A percentile compares a stretch with the other conserved stretches of the same genome.
These are phyloP conservation scores for Suncus etruscus DNA, from an alignment of 2,113 vertebrate genomes.

Conservation along the genomic window DNA sequence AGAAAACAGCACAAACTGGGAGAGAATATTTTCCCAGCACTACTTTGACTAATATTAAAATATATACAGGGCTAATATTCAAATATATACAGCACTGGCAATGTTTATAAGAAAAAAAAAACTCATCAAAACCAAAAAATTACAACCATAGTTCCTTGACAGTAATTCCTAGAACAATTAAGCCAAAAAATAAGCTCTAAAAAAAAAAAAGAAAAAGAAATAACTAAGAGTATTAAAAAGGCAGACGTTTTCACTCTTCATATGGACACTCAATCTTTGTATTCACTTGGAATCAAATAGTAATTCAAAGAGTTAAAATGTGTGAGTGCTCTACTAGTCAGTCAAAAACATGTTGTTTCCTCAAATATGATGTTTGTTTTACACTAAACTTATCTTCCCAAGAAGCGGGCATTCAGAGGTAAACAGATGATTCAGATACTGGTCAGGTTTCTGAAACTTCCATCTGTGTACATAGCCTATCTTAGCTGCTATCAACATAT, in stretches of 20 bases:
- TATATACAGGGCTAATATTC: too few relatives aligned
- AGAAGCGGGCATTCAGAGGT: not conserved
- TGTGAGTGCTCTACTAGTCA: not conserved
- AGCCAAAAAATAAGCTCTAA: constrained; percentile 10
- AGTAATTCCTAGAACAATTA: constrained; percentile 15
- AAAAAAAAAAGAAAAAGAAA: not conserved
- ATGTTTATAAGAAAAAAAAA: too few relatives aligned
- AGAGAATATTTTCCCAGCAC: too few relatives aligned
- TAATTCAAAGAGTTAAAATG: constrained; percentile 6
- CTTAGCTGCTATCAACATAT: constrained; percentile 1
- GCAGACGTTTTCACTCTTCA: not conserved
- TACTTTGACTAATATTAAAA: too few relatives aligned
- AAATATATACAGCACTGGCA: too few relatives aligned
- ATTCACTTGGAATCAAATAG: constrained; percentile 45
- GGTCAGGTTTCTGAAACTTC: not conserved
- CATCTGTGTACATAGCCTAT: constrained; percentile 25
- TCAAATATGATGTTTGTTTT: not conserved
- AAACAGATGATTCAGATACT: constrained; percentile 9
- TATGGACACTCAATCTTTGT: not conserved
- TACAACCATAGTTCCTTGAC: too few relatives aligned
- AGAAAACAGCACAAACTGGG: too few relatives aligned
- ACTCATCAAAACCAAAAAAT: too few relatives aligned
- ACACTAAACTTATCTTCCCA: not conserved
- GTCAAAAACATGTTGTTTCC: not conserved
- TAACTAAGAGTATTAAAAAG: not conserved